These are phyloP conservation scores for Tromatobia lineatoria DNA, from an alignment of 2,888 invertebrate genomes.

Conservation along the genomic window DNA sequence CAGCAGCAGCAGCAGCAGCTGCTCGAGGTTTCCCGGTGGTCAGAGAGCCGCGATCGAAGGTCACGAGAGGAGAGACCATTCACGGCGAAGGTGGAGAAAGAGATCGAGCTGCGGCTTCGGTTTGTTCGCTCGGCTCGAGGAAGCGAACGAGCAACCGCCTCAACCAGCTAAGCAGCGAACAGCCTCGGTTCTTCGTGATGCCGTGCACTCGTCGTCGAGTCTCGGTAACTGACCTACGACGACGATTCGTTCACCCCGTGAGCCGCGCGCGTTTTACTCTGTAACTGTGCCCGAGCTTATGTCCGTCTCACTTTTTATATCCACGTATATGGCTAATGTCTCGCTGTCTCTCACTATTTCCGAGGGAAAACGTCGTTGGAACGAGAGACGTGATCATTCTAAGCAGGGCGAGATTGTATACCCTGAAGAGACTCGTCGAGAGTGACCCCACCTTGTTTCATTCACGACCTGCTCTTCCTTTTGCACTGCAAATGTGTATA, in stretches of 20 bases:
- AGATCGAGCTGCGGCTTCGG: conserved; percentile 38
- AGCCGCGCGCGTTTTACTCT: conserved; percentile 28
- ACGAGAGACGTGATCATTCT: neutral
- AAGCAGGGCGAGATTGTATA: conserved; percentile 45
- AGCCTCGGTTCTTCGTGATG: conserved; percentile 51
- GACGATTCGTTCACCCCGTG: conserved; percentile 73
- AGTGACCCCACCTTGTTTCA: conserved; percentile 53
- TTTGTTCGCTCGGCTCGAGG: conserved; percentile 44
- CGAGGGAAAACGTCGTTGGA: conserved; percentile 32
- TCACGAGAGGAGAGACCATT: conserved; percentile 63
- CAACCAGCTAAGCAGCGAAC: conserved; percentile 22
- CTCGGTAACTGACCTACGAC: conserved; percentile 75
- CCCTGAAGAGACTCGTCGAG: neutral
- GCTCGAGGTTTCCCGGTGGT: conserved; percentile 37
- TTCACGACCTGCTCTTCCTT: conserved; percentile 35
- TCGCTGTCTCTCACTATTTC: conserved; percentile 1
- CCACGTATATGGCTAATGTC: conserved; percentile 3
- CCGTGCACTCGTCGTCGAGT: conserved; percentile 61
- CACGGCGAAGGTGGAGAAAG: conserved; percentile 60
- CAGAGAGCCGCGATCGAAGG: conserved; percentile 61
- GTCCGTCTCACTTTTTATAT: conserved; percentile 20
- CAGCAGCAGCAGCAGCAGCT: conserved; percentile 37
- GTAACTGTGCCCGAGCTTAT: conserved; percentile 25
- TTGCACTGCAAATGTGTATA: too few relatives aligned
- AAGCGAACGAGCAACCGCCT: neutral